phyloP scores from a whole-genome alignment of 1,140 invertebrate species.

The Samia ricini region DNA sequence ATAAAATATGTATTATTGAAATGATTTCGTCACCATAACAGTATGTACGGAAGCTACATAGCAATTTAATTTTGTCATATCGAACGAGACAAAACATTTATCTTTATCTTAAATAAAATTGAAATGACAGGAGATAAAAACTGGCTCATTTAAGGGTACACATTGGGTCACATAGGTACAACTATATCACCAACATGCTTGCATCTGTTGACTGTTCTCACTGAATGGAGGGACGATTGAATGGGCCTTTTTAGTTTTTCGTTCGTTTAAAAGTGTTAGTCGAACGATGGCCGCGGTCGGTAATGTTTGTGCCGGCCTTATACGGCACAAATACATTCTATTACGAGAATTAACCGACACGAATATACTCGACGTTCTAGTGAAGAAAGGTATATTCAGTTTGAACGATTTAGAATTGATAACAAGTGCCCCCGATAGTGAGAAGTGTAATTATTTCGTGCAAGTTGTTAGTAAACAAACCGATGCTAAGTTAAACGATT shows the following conservation, averaged over 20 bases:
- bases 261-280: conserved; percentile 48
- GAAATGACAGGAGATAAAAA: neutral
- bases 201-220: conserved; percentile 55
- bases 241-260: conserved; percentile 55
- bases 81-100: no score
- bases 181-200: conserved; percentile 16
- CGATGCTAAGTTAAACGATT: conserved; percentile 65
- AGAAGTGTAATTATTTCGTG: conserved; percentile 75
- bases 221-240: conserved; percentile 60
- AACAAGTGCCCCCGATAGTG: conserved; percentile 62
- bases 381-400: conserved; percentile 70
- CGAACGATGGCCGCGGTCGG: conserved; percentile 65
- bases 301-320: conserved; percentile 66
- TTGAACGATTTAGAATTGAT: conserved; percentile 69
- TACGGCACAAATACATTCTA: conserved; percentile 65
- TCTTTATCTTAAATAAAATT: no score
- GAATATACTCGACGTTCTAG: conserved; percentile 69
- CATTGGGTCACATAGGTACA: neutral
- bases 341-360: conserved; percentile 71
- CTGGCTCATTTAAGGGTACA: neutral
- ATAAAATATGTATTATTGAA: no score
- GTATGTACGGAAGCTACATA: no score
- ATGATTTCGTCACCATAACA: no score
- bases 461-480: conserved; percentile 76
- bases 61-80: no score